These are phyloP conservation scores for Drosophila ambigua DNA, from an alignment of 1,140 invertebrate genomes.

Conservation along the genomic window DNA sequence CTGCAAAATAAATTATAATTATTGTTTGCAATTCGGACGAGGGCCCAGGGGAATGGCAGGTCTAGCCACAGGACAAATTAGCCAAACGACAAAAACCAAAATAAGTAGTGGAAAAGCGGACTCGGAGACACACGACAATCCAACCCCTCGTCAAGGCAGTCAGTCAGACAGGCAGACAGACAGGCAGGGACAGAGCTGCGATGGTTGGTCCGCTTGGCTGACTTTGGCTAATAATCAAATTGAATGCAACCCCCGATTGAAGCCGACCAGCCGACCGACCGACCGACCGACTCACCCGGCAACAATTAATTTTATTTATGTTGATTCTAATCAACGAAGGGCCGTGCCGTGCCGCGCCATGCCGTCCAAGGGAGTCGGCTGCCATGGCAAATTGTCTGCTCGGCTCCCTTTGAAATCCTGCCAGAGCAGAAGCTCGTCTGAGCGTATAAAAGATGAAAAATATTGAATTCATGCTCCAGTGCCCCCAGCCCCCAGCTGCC, in stretches of 20 bases:
- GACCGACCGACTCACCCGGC: constrained; percentile 51
- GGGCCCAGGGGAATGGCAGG: constrained; percentile 35
- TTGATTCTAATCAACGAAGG: constrained; percentile 76
- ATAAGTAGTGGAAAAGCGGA: constrained; percentile 31
- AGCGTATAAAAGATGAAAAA: constrained; percentile 48
- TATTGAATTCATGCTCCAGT: constrained; percentile 63
- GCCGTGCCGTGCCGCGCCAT: constrained; percentile 25
- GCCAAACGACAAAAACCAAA: constrained; percentile 43
- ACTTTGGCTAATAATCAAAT: constrained; percentile 75
- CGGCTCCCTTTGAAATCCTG: constrained; percentile 19
- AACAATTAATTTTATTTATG: constrained; percentile 83
- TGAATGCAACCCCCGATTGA: constrained; percentile 68
- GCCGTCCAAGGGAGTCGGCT: constrained; percentile 32
- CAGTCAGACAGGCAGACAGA: too few relatives aligned
- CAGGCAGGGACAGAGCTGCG: too few relatives aligned
- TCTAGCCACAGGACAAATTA: constrained; percentile 54
- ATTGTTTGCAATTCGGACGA: constrained; percentile 38
- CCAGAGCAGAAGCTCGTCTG: constrained; percentile 15
- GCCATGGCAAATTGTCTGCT: constrained; percentile 49
- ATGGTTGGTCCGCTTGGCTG: constrained; percentile 19
- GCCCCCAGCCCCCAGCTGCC: too few relatives aligned
- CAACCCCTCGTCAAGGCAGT: constrained; percentile 6
- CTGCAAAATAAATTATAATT: constrained; percentile 77
- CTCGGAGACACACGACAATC: too few relatives aligned
- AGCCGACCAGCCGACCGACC: constrained; percentile 1